These are phyloP conservation scores for Noctilio leporinus DNA, from an alignment of 2,113 vertebrate genomes.

Conservation along the genomic window DNA sequence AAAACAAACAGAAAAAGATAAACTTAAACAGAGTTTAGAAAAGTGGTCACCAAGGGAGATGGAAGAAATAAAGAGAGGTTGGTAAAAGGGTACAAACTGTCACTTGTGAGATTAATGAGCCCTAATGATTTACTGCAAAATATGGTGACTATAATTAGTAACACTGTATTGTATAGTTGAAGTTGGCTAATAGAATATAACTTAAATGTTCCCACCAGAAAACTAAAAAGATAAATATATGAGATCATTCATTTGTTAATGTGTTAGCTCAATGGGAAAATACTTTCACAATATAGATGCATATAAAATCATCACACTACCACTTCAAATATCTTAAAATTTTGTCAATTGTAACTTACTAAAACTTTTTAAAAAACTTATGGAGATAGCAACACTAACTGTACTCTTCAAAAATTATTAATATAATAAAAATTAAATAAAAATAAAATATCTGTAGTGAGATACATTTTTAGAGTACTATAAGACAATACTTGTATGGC, in stretches of 20 bases:
- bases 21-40: background rate
- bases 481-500: background rate
- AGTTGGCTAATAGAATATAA: background rate
- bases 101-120: background rate
- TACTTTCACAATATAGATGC: background rate
- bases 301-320: background rate
- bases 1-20: background rate
- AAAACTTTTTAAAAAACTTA: background rate
- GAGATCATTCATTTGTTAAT: background rate
- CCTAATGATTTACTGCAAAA: background rate
- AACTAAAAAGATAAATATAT: background rate
- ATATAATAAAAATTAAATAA: background rate
- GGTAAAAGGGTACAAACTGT: background rate
- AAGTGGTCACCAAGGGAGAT: background rate
- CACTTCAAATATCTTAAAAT: background rate
- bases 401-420: background rate
- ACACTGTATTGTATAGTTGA: background rate
- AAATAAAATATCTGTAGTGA: background rate
- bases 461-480: background rate
- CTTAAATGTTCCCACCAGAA: background rate
- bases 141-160: background rate
- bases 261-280: background rate
- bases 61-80: background rate
- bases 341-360: background rate
- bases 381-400: background rate